Percentiles rank a stretch among this genome's conserved stretches.
These are phyloP conservation scores for Himalopsyche phryganea DNA, from an alignment of 1,140 invertebrate species.

Conservation along the genomic window DNA sequence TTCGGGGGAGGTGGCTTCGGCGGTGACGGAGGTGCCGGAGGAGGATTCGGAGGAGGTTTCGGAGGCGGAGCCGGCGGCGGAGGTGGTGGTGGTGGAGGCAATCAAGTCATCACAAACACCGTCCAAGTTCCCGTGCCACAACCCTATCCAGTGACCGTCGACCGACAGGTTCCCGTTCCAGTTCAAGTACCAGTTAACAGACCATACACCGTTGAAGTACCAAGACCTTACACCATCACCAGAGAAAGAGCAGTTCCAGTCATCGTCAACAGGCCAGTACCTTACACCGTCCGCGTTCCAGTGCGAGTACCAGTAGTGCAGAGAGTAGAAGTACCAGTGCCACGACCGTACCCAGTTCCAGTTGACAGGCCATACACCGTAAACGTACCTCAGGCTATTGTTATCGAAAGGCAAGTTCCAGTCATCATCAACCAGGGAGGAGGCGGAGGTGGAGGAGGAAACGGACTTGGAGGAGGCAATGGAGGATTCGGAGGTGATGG, in stretches of 20 bases:
- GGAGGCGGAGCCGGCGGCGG: background rate
- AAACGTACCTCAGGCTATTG: slow-evolving; percentile 18
- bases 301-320: slow-evolving; percentile 42
- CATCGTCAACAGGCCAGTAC: slow-evolving; percentile 29
- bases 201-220: slow-evolving; percentile 20
- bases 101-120: slow-evolving; percentile 27
- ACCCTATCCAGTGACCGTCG: slow-evolving; percentile 22
- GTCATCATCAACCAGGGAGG: slow-evolving; percentile 24
- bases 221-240: slow-evolving; percentile 37
- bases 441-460: slow-evolving; percentile 14
- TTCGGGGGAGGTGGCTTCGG: background rate
- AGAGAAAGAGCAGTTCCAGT: slow-evolving; percentile 39
- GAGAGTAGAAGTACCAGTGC: slow-evolving; percentile 41
- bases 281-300: slow-evolving; percentile 34
- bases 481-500: background rate
- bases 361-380: slow-evolving; percentile 45
- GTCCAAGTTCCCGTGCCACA: slow-evolving; percentile 20
- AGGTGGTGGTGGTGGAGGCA: background rate
- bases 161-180: slow-evolving; percentile 18
- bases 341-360: slow-evolving; percentile 38
- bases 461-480: slow-evolving; percentile 14
- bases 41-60: background rate
- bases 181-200: slow-evolving; percentile 26
- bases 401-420: slow-evolving; percentile 33
- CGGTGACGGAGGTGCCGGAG: background rate